A percentile compares a stretch with the other conserved stretches of the same genome.
These are phyloP conservation scores for Glossophaga mutica DNA, from an alignment of 2,797 vertebrate genomes.

Conservation along the genomic window DNA sequence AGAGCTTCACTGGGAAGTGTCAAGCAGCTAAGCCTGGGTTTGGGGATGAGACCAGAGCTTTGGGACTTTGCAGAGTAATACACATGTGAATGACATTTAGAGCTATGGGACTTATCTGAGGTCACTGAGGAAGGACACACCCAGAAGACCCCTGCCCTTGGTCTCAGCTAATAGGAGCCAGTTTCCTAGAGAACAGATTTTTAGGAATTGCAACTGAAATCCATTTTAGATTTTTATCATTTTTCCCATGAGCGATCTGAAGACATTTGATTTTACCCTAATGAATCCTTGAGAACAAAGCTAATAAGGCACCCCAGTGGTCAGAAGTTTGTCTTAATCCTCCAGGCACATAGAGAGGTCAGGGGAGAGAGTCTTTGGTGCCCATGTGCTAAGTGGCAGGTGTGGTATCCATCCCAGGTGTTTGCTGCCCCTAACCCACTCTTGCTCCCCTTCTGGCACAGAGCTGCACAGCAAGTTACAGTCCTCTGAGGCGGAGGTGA, in stretches of 20 bases:
- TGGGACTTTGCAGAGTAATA: not conserved
- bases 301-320: not conserved
- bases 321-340: not conserved
- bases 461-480: constrained; percentile 86
- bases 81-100: not conserved
- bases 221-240: not conserved
- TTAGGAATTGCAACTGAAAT: not conserved
- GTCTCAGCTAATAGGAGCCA: not conserved
- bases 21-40: not conserved
- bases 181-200: not conserved
- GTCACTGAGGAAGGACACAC: not conserved
- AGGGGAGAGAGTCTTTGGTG: too few relatives aligned
- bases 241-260: not conserved
- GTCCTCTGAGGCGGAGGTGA: constrained; percentile 85
- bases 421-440: not conserved
- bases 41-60: not conserved
- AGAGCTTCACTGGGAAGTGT: not conserved
- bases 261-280: not conserved
- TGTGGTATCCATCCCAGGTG: fast-evolving
- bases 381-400: not conserved
- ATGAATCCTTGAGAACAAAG: not conserved
- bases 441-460: constrained; percentile 63
- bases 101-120: not conserved
- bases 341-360: not conserved
- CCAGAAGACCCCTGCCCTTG: not conserved